Percentiles rank a stretch among this genome's conserved stretches.
phyloP scores from a whole-genome alignment of 2,797 vertebrate species.

The Leucoraja ocellata region DNA sequence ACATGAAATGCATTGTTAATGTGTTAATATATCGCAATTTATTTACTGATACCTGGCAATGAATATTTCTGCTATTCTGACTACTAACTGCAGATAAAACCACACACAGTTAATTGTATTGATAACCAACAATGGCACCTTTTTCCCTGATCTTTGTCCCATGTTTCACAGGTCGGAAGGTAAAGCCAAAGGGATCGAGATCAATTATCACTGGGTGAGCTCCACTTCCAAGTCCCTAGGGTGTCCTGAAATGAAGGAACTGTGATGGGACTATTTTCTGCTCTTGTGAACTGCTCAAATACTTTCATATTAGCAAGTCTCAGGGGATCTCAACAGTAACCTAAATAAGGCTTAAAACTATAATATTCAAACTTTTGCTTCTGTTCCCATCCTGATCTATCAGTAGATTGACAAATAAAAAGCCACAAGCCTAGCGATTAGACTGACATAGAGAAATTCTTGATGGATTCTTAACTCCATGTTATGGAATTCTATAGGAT shows the following conservation, averaged over 20 bases:
- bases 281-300: too few species aligned
- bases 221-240: not conserved
- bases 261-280: not conserved
- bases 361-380: not conserved
- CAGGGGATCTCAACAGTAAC: not conserved
- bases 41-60: not conserved
- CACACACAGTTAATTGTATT: not conserved
- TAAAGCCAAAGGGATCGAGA: not conserved
- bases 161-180: not conserved
- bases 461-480: not conserved
- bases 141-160: not conserved
- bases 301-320: not conserved
- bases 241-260: not conserved
- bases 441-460: not conserved
- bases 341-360: not conserved
- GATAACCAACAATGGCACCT: not conserved
- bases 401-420: not conserved
- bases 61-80: not conserved
- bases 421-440: not conserved
- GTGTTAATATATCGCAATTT: conserved; percentile 22
- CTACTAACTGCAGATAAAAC: not conserved
- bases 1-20: conserved; percentile 30
- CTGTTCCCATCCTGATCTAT: too few species aligned
- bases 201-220: not conserved
- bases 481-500: too few species aligned